phyloP scores from a whole-genome alignment of 53 echinoderm and acorn worm species.

The Antedon mediterranea region DNA sequence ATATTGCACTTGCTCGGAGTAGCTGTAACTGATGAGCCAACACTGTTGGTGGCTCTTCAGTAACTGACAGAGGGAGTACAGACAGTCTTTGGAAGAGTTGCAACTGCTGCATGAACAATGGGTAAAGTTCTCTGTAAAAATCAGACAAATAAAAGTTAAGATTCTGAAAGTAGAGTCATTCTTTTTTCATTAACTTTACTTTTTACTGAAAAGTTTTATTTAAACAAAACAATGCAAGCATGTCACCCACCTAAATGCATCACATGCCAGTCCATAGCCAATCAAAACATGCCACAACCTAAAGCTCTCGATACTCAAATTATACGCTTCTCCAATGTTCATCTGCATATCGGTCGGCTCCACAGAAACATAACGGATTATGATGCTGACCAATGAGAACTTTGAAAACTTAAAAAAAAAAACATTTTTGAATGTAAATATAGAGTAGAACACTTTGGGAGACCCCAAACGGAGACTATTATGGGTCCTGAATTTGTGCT shows the following conservation, averaged over 20 bases:
- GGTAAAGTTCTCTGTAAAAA: slow-evolving; percentile 57
- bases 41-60: slow-evolving; percentile 25
- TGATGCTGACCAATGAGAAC: slow-evolving; percentile 21
- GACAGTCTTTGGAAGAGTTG: slow-evolving; percentile 85
- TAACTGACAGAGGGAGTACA: slow-evolving; percentile 62
- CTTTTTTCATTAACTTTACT: too few species aligned
- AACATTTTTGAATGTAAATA: neutral
- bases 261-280: slow-evolving; percentile 58
- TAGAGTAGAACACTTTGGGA: too few species aligned
- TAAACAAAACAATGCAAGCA: too few species aligned
- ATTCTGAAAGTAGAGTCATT: too few species aligned
- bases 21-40: slow-evolving; percentile 62
- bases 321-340: slow-evolving; percentile 67
- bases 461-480: too few species aligned
- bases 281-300: slow-evolving; percentile 63
- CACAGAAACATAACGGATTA: slow-evolving; percentile 43
- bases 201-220: too few species aligned
- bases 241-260: slow-evolving; percentile 72
- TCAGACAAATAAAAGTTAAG: too few species aligned
- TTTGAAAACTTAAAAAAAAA: neutral
- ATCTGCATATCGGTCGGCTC: slow-evolving; percentile 91
- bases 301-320: slow-evolving; percentile 55
- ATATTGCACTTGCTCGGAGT: slow-evolving; percentile 36
- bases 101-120: slow-evolving; percentile 79
- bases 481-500: too few species aligned